These are phyloP conservation scores for Nysson spinosus DNA, from an alignment of 2,888 invertebrate genomes.

Conservation along the genomic window DNA sequence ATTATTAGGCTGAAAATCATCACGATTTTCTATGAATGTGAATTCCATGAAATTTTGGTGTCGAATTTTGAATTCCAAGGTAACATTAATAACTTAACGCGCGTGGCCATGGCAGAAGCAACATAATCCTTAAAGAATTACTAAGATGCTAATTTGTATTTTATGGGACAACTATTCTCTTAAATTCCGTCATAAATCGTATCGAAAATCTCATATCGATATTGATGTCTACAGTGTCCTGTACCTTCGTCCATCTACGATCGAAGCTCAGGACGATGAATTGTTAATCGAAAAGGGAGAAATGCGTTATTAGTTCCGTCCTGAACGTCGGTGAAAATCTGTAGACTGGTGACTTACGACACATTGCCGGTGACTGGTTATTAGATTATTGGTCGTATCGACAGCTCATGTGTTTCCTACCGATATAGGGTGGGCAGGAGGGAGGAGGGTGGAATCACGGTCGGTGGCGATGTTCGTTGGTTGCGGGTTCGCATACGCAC, in stretches of 20 bases:
- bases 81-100: too few species aligned
- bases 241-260: constrained; percentile 29
- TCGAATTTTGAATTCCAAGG: constrained; percentile 37
- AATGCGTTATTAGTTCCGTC: constrained; percentile 53
- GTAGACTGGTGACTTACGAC: constrained; percentile 73
- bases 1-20: too few species aligned
- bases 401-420: constrained; percentile 70
- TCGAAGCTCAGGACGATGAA: constrained; percentile 29
- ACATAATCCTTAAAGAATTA: too few species aligned
- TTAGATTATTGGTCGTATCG: constrained; percentile 77
- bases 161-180: too few species aligned
- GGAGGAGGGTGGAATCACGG: constrained; percentile 25
- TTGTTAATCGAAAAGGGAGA: constrained; percentile 53
- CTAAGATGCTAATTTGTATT: too few species aligned
- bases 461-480: constrained; percentile 40
- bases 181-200: constrained; percentile 12
- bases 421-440: constrained; percentile 51
- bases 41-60: constrained; percentile 33
- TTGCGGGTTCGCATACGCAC: constrained; percentile 60
- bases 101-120: too few species aligned
- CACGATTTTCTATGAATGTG: not conserved
- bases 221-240: too few species aligned
- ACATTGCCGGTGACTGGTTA: constrained; percentile 76
- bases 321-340: constrained; percentile 68
- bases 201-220: constrained; percentile 29